A percentile compares a stretch with the other conserved stretches of the same genome.
Evolutionary conservation across 2,797 vertebrate genomes (phyloP).

Genomic region (Alca torda): DNA sequence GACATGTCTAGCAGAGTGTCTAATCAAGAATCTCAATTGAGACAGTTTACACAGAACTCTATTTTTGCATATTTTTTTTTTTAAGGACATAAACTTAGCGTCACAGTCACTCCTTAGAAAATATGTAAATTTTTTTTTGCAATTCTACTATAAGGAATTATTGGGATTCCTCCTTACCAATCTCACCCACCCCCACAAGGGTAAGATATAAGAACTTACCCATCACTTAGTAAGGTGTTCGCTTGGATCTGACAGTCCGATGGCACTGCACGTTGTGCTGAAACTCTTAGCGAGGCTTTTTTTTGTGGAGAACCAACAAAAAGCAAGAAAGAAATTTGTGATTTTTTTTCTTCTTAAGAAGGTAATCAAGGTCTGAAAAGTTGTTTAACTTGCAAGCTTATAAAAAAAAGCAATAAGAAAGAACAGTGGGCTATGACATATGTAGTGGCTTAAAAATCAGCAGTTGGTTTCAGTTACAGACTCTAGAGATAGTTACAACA

Average conservation of each 20-base stretch:
- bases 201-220: background rate
- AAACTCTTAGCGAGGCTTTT: background rate
- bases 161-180: background rate
- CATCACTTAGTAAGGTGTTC: background rate
- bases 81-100: background rate
- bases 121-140: fast-evolving
- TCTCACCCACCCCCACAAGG: background rate
- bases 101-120: background rate
- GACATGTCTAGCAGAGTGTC: background rate
- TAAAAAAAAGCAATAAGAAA: background rate
- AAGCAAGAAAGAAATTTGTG: background rate
- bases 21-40: background rate
- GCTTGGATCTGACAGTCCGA: background rate
- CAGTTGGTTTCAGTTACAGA: background rate
- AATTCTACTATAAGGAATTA: background rate
- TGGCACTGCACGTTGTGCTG: background rate
- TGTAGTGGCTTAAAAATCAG: background rate
- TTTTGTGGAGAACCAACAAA: background rate
- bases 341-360: background rate
- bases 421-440: background rate
- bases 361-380: background rate
- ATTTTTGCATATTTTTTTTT: background rate
- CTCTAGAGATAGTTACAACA: background rate
- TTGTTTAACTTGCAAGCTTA: background rate
- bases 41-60: background rate